A percentile compares a stretch with the other conserved stretches of the same genome.
Conservation (phyloP, 2,797 vertebrate genomes). For the Intellagama lesueurii region DNA sequence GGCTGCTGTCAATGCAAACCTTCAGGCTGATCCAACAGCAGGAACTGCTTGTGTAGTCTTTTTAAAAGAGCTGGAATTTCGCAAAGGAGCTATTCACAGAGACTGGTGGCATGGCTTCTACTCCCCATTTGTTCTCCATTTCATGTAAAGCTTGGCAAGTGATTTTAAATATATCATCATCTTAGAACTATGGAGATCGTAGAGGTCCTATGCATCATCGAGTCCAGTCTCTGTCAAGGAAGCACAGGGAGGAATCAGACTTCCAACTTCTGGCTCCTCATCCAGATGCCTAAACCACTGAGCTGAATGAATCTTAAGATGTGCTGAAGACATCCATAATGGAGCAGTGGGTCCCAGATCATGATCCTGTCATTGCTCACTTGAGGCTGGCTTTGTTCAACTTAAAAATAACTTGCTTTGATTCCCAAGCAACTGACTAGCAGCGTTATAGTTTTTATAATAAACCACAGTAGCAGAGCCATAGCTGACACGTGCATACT, state of each 20-base stretch:
- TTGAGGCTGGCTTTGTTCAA: background rate
- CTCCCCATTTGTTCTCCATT: background rate
- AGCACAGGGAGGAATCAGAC: too few relatives aligned
- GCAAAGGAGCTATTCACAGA: background rate
- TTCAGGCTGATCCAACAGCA: background rate
- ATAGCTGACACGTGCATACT: background rate
- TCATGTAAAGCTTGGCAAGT: background rate
- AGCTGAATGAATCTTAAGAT: background rate
- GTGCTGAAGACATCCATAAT: background rate
- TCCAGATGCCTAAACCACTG: too few relatives aligned
- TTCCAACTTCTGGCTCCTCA: too few relatives aligned
- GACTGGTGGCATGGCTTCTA: background rate
- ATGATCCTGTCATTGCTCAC: background rate
- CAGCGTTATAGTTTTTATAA: background rate
- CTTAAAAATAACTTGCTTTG: background rate
- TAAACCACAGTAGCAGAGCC: background rate
- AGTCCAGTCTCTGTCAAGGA: too few relatives aligned
- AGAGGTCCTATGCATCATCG: too few relatives aligned
- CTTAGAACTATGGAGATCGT: too few relatives aligned
- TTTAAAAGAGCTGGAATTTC: background rate
- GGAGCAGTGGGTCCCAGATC: background rate
- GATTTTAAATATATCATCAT: background rate
- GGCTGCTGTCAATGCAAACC: background rate
- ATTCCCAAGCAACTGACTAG: background rate
- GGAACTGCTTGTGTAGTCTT: background rate